These are phyloP conservation scores for Melanotaenia maccullochi DNA, from an alignment of 2,797 vertebrate species.

Conservation along the genomic window DNA sequence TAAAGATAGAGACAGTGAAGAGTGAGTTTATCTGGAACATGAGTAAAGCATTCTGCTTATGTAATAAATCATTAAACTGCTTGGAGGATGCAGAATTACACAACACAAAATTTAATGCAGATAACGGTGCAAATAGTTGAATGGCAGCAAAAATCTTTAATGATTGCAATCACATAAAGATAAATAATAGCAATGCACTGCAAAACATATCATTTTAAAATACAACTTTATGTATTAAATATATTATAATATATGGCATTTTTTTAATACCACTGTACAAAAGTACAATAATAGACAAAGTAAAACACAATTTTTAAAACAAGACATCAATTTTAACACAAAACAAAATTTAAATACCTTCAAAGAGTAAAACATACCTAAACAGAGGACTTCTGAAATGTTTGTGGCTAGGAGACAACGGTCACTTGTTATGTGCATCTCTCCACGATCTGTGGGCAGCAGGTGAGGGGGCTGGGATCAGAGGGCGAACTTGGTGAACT, in stretches of 20 bases:
- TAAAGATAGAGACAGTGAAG: background rate
- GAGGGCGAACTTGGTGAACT: slow-evolving; percentile 29
- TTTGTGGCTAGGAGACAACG: background rate
- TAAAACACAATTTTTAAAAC: background rate
- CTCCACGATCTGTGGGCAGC: slow-evolving; percentile 1
- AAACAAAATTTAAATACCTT: background rate
- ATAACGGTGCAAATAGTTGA: background rate
- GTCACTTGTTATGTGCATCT: slow-evolving; percentile 15
- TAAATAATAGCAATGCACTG: background rate
- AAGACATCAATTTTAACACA: background rate
- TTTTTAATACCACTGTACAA: background rate
- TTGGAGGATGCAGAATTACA: background rate
- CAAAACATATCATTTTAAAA: background rate
- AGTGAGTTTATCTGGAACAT: background rate
- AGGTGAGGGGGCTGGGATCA: slow-evolving; percentile 38
- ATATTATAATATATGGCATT: background rate
- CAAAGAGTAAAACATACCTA: background rate
- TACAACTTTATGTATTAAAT: background rate
- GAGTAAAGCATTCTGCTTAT: background rate
- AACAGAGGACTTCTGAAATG: background rate
- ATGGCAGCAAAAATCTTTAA: background rate
- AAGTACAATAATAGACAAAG: background rate
- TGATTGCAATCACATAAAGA: background rate
- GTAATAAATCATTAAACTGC: background rate
- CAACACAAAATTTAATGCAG: background rate